Percentiles rank a stretch among this genome's conserved stretches.
Evolutionary conservation across 2,888 invertebrate genomes (phyloP).

Genomic region (Dynastes hyllus): DNA sequence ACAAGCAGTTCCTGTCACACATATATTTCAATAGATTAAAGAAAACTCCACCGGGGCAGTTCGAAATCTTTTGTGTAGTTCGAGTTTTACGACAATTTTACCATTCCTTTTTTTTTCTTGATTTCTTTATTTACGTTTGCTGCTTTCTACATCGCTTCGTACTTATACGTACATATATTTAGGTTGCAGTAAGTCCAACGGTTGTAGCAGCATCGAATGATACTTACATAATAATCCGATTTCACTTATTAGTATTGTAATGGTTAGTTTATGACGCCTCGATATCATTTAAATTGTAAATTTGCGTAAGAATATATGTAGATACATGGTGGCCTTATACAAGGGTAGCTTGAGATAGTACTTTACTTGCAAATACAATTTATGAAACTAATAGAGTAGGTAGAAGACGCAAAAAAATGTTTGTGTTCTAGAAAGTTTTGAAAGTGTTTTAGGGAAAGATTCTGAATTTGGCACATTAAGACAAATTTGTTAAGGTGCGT

Average conservation of each 20-base stretch:
- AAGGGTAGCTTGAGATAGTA: neutral
- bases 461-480: no score
- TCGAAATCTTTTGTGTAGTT: conserved; percentile 48
- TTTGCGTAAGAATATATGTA: conserved; percentile 41
- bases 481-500: no score
- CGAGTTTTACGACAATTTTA: conserved; percentile 47
- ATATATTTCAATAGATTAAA: conserved; percentile 66
- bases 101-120: conserved; percentile 41
- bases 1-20: conserved; percentile 66
- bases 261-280: conserved; percentile 36
- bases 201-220: conserved; percentile 32
- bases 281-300: conserved; percentile 42
- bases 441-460: no score
- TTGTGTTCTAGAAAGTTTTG: no score
- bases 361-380: neutral
- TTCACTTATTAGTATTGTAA: conserved; percentile 51
- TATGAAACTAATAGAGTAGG: no score
- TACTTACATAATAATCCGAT: conserved; percentile 50
- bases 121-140: conserved; percentile 46
- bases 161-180: conserved; percentile 6
- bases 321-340: neutral
- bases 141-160: conserved; percentile 18
- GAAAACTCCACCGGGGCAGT: conserved; percentile 50
- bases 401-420: no score
- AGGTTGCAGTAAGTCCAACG: conserved; percentile 23